phyloP scores from a whole-genome alignment of 1,140 invertebrate genomes.

The Planococcus citri region DNA sequence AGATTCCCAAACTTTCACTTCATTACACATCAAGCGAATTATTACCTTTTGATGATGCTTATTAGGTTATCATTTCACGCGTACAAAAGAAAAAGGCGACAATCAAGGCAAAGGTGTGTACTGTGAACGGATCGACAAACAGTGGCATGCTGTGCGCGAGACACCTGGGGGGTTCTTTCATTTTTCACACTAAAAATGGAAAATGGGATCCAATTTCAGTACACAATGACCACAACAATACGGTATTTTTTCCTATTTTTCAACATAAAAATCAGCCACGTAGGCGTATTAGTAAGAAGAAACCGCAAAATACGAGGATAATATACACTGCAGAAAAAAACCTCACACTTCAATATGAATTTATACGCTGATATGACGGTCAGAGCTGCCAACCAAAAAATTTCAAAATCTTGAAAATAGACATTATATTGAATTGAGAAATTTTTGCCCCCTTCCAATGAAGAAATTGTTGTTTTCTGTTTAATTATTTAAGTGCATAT shows the following conservation, averaged over 20 bases:
- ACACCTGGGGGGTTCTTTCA: conserved; percentile 8
- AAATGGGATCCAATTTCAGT: conserved; percentile 16
- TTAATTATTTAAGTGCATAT: too few species aligned
- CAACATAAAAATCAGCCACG: not conserved
- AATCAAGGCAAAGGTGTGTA: conserved; percentile 8
- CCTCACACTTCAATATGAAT: too few species aligned
- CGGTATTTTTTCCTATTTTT: not conserved
- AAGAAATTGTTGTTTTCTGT: too few species aligned
- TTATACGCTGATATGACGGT: too few species aligned
- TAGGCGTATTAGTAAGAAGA: conserved; percentile 14
- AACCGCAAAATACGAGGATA: not conserved
- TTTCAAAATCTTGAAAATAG: too few species aligned
- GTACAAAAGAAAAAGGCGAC: conserved; percentile 14
- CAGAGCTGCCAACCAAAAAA: too few species aligned
- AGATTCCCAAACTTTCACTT: conserved; percentile 18
- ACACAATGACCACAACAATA: not conserved
- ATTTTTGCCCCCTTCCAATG: too few species aligned
- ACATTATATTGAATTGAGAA: too few species aligned
- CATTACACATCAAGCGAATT: conserved; percentile 9
- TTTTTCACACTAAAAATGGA: not conserved
- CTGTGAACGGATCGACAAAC: not conserved
- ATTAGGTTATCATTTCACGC: conserved; percentile 19
- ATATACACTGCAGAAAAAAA: not conserved
- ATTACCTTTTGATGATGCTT: conserved; percentile 17
- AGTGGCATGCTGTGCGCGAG: conserved; percentile 8